Percentiles rank a stretch among this genome's conserved stretches.
These are phyloP conservation scores for Catharus minimus DNA, from an alignment of 2,113 vertebrate genomes.

Conservation along the genomic window DNA sequence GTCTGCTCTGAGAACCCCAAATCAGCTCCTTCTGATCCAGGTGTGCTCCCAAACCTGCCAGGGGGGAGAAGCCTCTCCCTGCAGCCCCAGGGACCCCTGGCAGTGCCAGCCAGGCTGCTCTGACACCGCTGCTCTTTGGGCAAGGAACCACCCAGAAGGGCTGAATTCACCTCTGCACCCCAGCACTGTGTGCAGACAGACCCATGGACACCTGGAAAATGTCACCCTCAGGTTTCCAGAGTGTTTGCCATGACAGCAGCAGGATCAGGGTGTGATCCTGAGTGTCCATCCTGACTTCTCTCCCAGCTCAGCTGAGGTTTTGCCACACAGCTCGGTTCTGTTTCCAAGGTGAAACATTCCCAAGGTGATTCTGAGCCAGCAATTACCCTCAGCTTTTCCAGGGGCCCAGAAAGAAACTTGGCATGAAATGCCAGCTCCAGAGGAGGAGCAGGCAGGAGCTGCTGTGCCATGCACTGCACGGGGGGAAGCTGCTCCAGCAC, in stretches of 20 bases:
- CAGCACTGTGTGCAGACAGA: neutral
- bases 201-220: accelerated
- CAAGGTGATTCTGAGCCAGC: neutral
- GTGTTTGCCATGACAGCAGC: neutral
- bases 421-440: accelerated
- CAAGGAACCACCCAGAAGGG: neutral
- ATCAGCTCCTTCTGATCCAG: neutral
- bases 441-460: neutral
- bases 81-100: neutral
- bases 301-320: neutral
- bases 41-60: neutral
- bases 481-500: neutral
- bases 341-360: neutral
- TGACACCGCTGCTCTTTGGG: neutral
- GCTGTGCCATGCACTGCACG: accelerated
- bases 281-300: neutral
- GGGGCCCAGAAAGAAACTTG: neutral
- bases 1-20: neutral
- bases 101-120: neutral
- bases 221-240: neutral
- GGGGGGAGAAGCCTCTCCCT: neutral
- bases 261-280: neutral
- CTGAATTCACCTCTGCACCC: neutral
- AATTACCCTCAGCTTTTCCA: neutral
- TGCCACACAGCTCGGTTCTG: accelerated